Percentiles rank a stretch among this genome's conserved stretches.
These are phyloP conservation scores for Forbesichthys agassizii DNA, from an alignment of 2,113 vertebrate genomes.

Conservation along the genomic window DNA sequence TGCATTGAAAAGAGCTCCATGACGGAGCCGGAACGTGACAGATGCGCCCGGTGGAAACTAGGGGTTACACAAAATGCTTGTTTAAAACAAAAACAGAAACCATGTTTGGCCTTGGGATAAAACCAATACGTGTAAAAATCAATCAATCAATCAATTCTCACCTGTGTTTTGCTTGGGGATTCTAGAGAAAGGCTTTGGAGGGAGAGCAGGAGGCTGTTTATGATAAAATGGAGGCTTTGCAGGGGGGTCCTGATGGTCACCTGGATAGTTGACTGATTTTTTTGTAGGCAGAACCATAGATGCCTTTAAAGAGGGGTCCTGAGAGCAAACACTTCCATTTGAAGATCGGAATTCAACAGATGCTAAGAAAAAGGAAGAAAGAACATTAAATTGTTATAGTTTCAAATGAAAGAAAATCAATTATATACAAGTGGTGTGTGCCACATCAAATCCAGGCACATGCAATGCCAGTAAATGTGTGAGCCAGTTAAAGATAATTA, in stretches of 20 bases:
- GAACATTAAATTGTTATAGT: background rate
- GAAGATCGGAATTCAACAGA: conserved; percentile 89
- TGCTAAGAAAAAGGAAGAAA: conserved; percentile 75
- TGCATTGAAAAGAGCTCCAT: too few species aligned
- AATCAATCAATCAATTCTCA: conserved; percentile 64
- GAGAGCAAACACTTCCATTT: conserved; percentile 84
- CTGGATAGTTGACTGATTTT: conserved; percentile 88
- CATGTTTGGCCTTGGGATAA: too few species aligned
- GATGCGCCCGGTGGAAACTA: too few species aligned
- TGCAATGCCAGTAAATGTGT: background rate
- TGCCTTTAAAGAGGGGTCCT: conserved; percentile 90
- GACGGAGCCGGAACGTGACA: too few species aligned
- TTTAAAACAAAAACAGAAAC: too few species aligned
- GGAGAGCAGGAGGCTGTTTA: conserved; percentile 98
- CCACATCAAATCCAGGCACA: conserved; percentile 13
- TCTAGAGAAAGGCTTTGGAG: conserved; percentile 96
- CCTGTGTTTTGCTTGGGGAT: conserved; percentile 94
- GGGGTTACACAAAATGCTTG: too few species aligned
- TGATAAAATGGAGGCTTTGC: conserved; percentile 90
- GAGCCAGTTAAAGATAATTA: conserved; percentile 38
- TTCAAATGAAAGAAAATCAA: too few species aligned
- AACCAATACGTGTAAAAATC: too few species aligned
- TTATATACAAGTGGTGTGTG: background rate
- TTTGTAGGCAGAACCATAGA: conserved; percentile 86
- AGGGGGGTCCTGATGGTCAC: conserved; percentile 90